A percentile compares a stretch with the other conserved stretches of the same genome.
Conservation (phyloP, 2,888 invertebrate genomes). For the Scaptomyza polygonia region DNA sequence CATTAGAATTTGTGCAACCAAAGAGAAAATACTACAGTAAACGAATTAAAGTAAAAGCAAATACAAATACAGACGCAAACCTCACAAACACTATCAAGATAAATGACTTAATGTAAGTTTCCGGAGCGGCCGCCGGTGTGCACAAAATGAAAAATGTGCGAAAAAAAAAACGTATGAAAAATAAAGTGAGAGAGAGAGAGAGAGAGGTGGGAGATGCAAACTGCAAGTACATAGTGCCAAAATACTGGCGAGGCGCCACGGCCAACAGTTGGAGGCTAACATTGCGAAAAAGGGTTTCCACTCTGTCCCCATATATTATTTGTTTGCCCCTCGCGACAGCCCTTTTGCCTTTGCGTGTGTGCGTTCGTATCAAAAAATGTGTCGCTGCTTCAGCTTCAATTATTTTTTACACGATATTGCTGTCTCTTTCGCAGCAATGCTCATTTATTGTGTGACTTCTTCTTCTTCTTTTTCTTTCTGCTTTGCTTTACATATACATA, state of each 20-base stretch:
- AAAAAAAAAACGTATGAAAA: constrained; percentile 41
- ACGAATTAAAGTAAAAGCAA: constrained; percentile 63
- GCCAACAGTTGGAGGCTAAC: neutral
- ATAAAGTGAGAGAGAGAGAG: constrained; percentile 14
- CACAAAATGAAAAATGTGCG: constrained; percentile 64
- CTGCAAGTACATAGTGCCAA: constrained; percentile 41
- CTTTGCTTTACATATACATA: neutral
- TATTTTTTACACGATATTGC: constrained; percentile 76
- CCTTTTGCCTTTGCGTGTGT: constrained; percentile 52
- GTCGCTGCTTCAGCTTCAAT: constrained; percentile 75
- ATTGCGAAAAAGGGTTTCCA: constrained; percentile 62
- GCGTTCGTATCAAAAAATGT: constrained; percentile 68
- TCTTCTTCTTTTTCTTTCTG: constrained; percentile 29
- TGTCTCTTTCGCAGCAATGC: constrained; percentile 60
- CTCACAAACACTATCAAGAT: constrained; percentile 59
- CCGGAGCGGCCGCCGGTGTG: constrained; percentile 49
- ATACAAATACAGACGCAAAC: constrained; percentile 17
- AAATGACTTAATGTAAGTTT: constrained; percentile 77
- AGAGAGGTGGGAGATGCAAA: constrained; percentile 29
- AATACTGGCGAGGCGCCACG: constrained; percentile 37
- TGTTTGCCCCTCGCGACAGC: constrained; percentile 4
- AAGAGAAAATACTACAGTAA: constrained; percentile 16
- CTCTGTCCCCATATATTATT: constrained; percentile 40
- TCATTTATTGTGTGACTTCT: constrained; percentile 45
- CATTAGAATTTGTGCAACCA: constrained; percentile 33